Evolutionary conservation across 2,113 vertebrate species (phyloP), one percentile per base, ranked within the genome.

Genomic region (Cynopterus brachyotis): DNA sequence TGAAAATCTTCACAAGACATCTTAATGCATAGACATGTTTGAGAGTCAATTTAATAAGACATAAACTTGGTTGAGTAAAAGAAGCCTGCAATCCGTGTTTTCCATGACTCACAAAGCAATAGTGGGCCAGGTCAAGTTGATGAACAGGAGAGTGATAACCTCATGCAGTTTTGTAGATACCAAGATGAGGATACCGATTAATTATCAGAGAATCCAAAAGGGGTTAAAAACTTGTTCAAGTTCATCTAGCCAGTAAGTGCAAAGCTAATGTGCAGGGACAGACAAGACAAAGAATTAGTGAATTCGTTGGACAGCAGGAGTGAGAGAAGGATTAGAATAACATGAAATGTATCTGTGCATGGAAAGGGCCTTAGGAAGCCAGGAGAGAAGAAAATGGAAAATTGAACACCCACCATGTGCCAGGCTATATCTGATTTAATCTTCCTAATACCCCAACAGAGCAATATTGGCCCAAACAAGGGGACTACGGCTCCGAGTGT

Each of bases 1-100:
- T 64, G 80, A 88, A 96, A 91, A 76, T 70, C 67, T 97, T 86
- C 66, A 69, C 55, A 96, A 78, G 81, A 37, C 55, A 64, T 62
- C 67, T 89, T 78, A 93, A 79, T 82, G 55, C 62, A 93, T 17
- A 55, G 91, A 57, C 35, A 82, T 92, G 84, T 86, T 75, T 82
- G 82, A 78, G 85, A 86, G 69, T 81, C 76, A 80, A 16, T 70
- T 96, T 94, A 87, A 91, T 81, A 85, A 75, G 88, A 91, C n/a
- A 72, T 32, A 26, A 79, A 70, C 78, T 69, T 94, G 64, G 32
- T 62, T 89, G 93, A 86, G 72, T 82, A 85, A 78, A 96, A 30
- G 67, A 50, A 95, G 66, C 19, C 47, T 94, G 17, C 32, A 62
- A 81, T 83, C 73, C 60, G 9, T 50, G 32, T 94, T 95, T 91